Evolutionary conservation across 1,140 invertebrate genomes (phyloP).

Genomic region (Microplitis demolitor): DNA sequence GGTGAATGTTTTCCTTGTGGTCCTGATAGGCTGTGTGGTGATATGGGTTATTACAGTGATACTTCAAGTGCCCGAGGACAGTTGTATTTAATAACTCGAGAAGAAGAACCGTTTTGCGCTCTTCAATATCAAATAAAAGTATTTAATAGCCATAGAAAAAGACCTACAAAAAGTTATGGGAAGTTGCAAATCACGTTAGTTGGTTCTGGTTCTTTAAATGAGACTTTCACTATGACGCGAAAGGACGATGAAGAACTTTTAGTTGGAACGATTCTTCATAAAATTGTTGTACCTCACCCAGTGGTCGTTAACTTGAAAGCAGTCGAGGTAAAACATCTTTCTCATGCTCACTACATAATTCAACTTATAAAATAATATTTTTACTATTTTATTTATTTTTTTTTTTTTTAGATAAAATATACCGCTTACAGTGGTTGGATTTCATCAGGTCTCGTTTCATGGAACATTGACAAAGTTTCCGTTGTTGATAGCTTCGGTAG

Average conservation of each 20-base stretch:
- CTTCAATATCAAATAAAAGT: slow-evolving; percentile 87
- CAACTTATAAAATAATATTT: background rate
- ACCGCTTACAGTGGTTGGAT: slow-evolving; percentile 91
- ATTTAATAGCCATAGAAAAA: slow-evolving; percentile 71
- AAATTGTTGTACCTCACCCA: slow-evolving; percentile 87
- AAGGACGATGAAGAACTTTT: slow-evolving; percentile 80
- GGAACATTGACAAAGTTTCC: slow-evolving; percentile 82
- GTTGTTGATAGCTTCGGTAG: slow-evolving; percentile 86
- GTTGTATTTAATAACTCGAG: slow-evolving; percentile 83
- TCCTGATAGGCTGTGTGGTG: slow-evolving; percentile 72
- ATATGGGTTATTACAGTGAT: slow-evolving; percentile 95
- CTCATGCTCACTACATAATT: background rate
- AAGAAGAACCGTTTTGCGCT: slow-evolving; percentile 91
- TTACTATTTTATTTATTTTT: slow-evolving; percentile 50
- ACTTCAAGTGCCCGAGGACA: slow-evolving; percentile 78
- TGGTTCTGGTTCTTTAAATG: slow-evolving; percentile 80
- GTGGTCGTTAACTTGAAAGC: slow-evolving; percentile 69
- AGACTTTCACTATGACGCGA: slow-evolving; percentile 86
- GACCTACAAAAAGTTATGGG: slow-evolving; percentile 75
- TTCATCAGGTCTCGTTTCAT: slow-evolving; percentile 78
- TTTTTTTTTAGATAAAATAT: slow-evolving; percentile 77
- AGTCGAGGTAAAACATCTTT: slow-evolving; percentile 47
- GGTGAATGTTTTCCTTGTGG: slow-evolving; percentile 77
- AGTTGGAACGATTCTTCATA: slow-evolving; percentile 72
- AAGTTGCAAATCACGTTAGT: slow-evolving; percentile 82